A percentile compares a stretch with the other conserved stretches of the same genome.
Evolutionary conservation across 2,113 vertebrate species (phyloP).

Genomic region (Megaleporinus macrocephalus): DNA sequence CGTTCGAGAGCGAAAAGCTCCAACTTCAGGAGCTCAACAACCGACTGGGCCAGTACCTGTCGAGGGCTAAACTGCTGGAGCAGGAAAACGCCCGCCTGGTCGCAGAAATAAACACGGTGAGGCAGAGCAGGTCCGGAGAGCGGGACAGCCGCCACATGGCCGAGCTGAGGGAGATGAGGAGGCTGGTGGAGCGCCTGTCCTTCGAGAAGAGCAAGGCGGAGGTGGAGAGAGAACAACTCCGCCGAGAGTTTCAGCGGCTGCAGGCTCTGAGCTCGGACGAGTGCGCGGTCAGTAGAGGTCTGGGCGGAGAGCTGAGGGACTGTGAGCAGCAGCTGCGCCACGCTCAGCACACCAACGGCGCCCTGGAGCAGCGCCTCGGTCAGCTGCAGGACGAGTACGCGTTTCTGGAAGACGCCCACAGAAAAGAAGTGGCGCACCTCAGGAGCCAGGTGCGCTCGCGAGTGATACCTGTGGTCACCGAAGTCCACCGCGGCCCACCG

Average conservation of each 20-base stretch:
- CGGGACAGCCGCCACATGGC: slow-evolving; percentile 63
- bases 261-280: slow-evolving; percentile 73
- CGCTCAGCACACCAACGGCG: slow-evolving; percentile 70
- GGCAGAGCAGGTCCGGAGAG: slow-evolving; percentile 64
- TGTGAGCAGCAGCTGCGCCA: slow-evolving; percentile 73
- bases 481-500: slow-evolving; percentile 65
- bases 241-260: slow-evolving; percentile 76
- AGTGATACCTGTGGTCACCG: slow-evolving; percentile 65
- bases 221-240: slow-evolving; percentile 80
- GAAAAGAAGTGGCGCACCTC: slow-evolving; percentile 72
- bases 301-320: slow-evolving; percentile 75
- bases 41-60: slow-evolving; percentile 85
- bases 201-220: slow-evolving; percentile 80
- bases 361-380: slow-evolving; percentile 81
- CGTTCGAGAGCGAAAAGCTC: slow-evolving; percentile 81
- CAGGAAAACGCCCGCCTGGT: slow-evolving; percentile 81
- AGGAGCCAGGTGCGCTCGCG: slow-evolving; percentile 71
- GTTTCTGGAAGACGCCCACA: slow-evolving; percentile 77
- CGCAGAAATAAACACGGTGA: slow-evolving; percentile 76
- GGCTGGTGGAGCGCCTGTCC: slow-evolving; percentile 76
- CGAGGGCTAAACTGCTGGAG: slow-evolving; percentile 86
- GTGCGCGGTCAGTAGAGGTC: slow-evolving; percentile 68
- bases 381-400: slow-evolving; percentile 79
- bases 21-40: slow-evolving; percentile 87
- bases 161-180: slow-evolving; percentile 80